These are phyloP conservation scores for Syngnathus typhle DNA, from an alignment of 2,113 vertebrate genomes.

Conservation along the genomic window DNA sequence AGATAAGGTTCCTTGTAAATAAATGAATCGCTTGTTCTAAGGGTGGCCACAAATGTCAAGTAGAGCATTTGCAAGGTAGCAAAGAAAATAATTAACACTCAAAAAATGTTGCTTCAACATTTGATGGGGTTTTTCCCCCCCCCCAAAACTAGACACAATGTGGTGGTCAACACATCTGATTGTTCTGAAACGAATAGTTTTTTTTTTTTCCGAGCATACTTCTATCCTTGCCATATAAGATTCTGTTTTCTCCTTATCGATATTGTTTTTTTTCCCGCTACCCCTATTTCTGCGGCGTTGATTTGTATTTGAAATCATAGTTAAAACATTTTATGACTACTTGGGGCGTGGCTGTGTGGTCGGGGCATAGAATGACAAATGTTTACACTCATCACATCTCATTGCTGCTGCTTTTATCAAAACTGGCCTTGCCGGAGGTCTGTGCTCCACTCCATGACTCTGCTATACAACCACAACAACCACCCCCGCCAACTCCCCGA, in stretches of 20 bases:
- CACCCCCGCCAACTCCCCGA: not conserved
- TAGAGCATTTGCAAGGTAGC: too few relatives aligned
- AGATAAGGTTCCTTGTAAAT: conserved; percentile 82
- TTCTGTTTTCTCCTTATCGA: too few relatives aligned
- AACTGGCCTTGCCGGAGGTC: not conserved
- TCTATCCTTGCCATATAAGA: too few relatives aligned
- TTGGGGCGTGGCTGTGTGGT: not conserved
- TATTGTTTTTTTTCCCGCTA: not conserved
- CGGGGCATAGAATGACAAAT: not conserved
- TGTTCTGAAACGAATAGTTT: too few relatives aligned
- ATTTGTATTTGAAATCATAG: not conserved
- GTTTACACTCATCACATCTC: not conserved
- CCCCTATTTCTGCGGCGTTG: too few relatives aligned
- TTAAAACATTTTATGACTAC: not conserved
- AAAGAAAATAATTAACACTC: too few relatives aligned
- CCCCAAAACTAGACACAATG: too few relatives aligned
- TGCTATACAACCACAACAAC: conserved; percentile 4
- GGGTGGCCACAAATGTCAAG: not conserved
- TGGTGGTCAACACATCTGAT: too few relatives aligned
- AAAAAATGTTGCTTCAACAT: too few relatives aligned
- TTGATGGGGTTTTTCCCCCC: too few relatives aligned
- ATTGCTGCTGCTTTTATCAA: not conserved
- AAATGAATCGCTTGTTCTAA: conserved; percentile 83
- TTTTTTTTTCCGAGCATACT: too few relatives aligned
- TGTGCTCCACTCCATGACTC: conserved; percentile 18